Evolutionary conservation across 2,888 invertebrate species (phyloP).

Genomic region (Archips crataeganus): DNA sequence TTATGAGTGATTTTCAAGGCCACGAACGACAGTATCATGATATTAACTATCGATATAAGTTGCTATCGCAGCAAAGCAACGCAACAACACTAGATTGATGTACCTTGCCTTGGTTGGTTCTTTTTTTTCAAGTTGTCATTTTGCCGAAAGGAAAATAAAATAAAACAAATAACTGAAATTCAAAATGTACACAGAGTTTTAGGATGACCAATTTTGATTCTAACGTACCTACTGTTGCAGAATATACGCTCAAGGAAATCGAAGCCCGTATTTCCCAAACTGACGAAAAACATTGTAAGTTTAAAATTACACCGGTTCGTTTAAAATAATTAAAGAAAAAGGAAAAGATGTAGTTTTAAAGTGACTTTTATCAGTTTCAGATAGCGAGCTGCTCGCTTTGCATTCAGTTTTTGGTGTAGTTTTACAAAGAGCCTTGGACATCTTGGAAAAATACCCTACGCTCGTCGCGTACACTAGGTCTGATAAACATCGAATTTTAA

Average conservation of each 20-base stretch:
- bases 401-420: conserved; percentile 86
- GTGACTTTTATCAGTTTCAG: conserved; percentile 78
- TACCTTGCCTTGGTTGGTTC: no score
- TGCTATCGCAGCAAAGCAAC: no score
- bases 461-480: conserved; percentile 77
- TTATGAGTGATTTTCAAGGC: no score
- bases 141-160: no score
- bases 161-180: neutral
- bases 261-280: conserved; percentile 53
- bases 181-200: conserved; percentile 2
- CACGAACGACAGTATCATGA: no score
- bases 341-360: neutral
- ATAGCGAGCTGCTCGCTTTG: conserved; percentile 83
- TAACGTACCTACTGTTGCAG: conserved; percentile 55
- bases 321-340: neutral
- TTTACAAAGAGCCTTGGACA: conserved; percentile 86
- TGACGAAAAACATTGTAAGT: conserved; percentile 55
- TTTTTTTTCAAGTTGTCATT: no score
- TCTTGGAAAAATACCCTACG: conserved; percentile 86
- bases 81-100: no score
- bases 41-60: no score
- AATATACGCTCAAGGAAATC: conserved; percentile 56
- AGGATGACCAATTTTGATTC: conserved; percentile 38
- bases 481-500: conserved; percentile 73
- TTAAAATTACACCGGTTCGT: conserved; percentile 18